These are phyloP conservation scores for Drosophila tripunctata DNA, from an alignment of 2,888 invertebrate genomes.

Conservation along the genomic window DNA sequence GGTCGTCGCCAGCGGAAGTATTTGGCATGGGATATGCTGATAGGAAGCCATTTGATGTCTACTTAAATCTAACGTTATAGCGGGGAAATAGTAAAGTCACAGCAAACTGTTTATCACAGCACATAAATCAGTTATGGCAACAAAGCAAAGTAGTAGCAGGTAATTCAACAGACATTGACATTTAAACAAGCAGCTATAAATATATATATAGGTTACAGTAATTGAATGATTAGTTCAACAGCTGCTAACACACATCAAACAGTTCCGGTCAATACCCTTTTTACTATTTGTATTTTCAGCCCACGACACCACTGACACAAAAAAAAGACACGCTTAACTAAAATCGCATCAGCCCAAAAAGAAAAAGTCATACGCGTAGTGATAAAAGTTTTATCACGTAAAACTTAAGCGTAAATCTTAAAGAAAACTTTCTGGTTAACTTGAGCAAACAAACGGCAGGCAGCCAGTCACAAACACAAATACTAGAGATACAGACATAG, in stretches of 20 bases:
- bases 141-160: neutral
- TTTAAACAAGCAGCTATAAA: neutral
- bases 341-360: constrained; percentile 46
- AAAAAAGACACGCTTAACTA: constrained; percentile 51
- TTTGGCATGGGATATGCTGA: constrained; percentile 11
- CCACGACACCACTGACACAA: constrained; percentile 39
- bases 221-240: neutral
- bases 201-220: neutral
- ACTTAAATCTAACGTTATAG: neutral
- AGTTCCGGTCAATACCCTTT: constrained; percentile 6
- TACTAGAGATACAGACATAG: constrained; percentile 24
- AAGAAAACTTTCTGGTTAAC: constrained; percentile 79
- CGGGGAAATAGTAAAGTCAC: neutral
- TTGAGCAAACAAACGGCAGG: constrained; percentile 68
- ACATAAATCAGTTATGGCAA: constrained; percentile 3
- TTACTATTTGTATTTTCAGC: too few species aligned
- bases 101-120: neutral
- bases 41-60: constrained; percentile 10
- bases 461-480: constrained; percentile 43
- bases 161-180: neutral
- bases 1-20: constrained; percentile 20
- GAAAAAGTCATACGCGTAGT: constrained; percentile 72
- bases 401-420: constrained; percentile 80
- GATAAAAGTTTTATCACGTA: constrained; percentile 80
- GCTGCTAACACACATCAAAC: neutral